Evolutionary conservation across 1,140 invertebrate species (phyloP).

Genomic region (Bursaphelenchus mucronatus): DNA sequence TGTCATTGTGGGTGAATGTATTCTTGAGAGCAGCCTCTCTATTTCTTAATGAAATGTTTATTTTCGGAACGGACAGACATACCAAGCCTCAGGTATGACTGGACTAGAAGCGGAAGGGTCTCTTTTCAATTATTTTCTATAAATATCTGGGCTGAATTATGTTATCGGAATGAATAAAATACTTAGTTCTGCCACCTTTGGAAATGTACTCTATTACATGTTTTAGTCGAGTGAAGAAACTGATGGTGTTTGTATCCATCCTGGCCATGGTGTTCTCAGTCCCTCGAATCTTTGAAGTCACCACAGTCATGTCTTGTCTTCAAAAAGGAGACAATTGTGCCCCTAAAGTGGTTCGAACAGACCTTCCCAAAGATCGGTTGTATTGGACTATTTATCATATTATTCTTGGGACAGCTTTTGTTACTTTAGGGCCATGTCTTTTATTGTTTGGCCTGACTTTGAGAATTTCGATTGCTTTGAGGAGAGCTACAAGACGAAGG

Average conservation of each 20-base stretch:
- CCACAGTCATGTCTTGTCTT: conserved; percentile 13
- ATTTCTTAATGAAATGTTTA: too few species aligned
- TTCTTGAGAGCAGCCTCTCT: neutral
- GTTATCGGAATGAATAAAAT: conserved; percentile 7
- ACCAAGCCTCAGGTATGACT: neutral
- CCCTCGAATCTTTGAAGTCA: conserved; percentile 56
- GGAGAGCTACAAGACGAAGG: conserved; percentile 36
- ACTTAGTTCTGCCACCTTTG: neutral
- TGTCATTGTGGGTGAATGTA: neutral
- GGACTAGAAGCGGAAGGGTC: neutral
- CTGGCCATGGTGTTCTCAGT: conserved; percentile 52
- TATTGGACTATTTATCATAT: conserved; percentile 59
- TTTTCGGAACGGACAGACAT: too few species aligned
- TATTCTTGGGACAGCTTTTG: conserved; percentile 49
- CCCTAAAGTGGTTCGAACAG: neutral
- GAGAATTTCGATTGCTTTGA: conserved; percentile 50
- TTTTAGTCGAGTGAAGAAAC: conserved; percentile 52
- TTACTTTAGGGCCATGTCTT: conserved; percentile 52
- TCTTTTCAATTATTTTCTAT: too few species aligned
- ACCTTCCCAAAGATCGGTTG: conserved; percentile 6
- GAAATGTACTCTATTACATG: neutral
- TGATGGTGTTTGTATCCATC: conserved; percentile 48
- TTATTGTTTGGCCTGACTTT: conserved; percentile 51
- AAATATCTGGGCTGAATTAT: neutral
- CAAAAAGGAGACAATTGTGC: conserved; percentile 7